Percentiles rank a stretch among this genome's conserved stretches.
phyloP scores from a whole-genome alignment of 23 tunicate genomes.

The Clavelina lepadiformis region DNA sequence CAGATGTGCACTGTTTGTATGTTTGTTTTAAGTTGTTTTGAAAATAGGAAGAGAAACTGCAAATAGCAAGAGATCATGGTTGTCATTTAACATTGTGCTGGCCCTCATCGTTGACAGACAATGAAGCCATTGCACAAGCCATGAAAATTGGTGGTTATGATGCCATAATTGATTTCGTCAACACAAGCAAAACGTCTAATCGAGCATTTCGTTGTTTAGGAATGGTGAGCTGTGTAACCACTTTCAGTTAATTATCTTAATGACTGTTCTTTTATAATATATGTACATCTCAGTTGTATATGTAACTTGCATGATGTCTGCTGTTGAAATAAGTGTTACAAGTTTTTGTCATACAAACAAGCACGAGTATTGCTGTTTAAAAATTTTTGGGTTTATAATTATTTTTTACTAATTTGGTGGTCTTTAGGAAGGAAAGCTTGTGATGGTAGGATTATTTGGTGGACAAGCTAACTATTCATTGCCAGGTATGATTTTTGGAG shows the following conservation, averaged over 20 bases:
- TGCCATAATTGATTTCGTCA: slow-evolving; percentile 43
- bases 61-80: slow-evolving; percentile 15
- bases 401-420: neutral
- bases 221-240: neutral
- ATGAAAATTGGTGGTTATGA: slow-evolving; percentile 16
- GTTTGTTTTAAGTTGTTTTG: too few species aligned
- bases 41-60: slow-evolving; percentile 20
- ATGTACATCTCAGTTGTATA: too few species aligned
- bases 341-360: neutral
- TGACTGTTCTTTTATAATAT: too few species aligned
- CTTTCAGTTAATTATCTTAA: too few species aligned
- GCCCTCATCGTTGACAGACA: slow-evolving; percentile 9
- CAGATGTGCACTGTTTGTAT: too few species aligned
- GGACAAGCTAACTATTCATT: slow-evolving; percentile 18
- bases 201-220: slow-evolving; percentile 1
- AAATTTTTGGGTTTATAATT: neutral
- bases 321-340: too few species aligned
- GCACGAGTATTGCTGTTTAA: neutral
- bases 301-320: too few species aligned
- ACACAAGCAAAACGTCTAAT: slow-evolving; percentile 9
- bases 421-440: slow-evolving; percentile 16
- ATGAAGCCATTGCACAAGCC: slow-evolving; percentile 8
- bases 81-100: slow-evolving; percentile 36
- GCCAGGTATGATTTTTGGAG: slow-evolving; percentile 13
- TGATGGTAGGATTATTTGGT: slow-evolving; percentile 37